These are phyloP conservation scores for Petrocephalus zakoni DNA, from an alignment of 2,113 vertebrate genomes.

Conservation along the genomic window DNA sequence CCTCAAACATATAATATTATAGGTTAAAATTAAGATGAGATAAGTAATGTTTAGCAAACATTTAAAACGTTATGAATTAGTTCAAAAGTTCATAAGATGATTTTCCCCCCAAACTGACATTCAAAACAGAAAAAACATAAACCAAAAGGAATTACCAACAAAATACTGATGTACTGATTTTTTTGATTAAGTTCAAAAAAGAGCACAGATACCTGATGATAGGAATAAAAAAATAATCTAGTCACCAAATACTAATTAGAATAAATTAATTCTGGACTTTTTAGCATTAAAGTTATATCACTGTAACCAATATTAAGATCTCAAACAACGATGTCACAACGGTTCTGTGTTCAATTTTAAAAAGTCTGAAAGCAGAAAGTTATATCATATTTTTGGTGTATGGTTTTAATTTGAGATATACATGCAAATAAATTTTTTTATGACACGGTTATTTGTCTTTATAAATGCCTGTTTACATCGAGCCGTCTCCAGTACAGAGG, in stretches of 20 bases:
- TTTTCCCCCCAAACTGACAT: neutral
- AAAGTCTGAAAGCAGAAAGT: neutral
- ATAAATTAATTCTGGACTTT: neutral
- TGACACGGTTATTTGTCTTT: neutral
- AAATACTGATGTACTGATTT: neutral
- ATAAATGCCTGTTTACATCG: neutral
- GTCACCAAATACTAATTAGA: neutral
- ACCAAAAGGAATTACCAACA: neutral
- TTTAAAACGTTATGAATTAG: neutral
- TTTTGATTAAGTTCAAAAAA: neutral
- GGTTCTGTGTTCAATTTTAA: neutral
- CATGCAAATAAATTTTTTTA: neutral
- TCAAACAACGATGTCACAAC: neutral
- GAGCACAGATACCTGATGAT: neutral
- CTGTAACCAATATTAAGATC: neutral
- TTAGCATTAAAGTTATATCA: neutral
- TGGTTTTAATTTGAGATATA: neutral
- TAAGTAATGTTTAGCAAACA: neutral
- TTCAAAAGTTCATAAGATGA: neutral
- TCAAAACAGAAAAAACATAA: neutral
- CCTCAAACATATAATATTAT: neutral
- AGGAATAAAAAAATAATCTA: neutral
- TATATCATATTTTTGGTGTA: neutral
- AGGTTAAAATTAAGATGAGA: neutral
- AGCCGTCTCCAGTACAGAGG: neutral